These are phyloP conservation scores for Hippoglossus stenolepis DNA, from an alignment of 2,113 vertebrate genomes.

Conservation along the genomic window DNA sequence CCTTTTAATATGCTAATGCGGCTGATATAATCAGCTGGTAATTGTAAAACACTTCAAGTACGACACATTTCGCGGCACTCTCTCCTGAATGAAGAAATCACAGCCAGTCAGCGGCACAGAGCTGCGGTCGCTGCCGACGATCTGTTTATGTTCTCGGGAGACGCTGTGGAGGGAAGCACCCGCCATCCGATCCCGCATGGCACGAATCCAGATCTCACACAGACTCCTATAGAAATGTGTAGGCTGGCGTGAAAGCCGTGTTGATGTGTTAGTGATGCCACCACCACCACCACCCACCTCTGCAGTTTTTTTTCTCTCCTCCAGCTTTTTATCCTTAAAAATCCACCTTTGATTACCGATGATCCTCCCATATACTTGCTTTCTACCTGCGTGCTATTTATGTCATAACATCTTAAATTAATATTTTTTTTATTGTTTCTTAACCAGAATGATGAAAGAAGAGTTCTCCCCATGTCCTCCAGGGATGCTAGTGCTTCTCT, in stretches of 20 bases:
- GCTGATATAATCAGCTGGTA: slow-evolving; percentile 78
- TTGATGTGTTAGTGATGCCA: neutral
- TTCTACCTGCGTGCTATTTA: slow-evolving; percentile 47
- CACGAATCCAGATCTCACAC: slow-evolving; percentile 32
- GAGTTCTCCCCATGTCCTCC: slow-evolving; percentile 53
- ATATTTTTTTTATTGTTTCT: slow-evolving; percentile 57
- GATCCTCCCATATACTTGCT: slow-evolving; percentile 43
- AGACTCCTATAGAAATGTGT: slow-evolving; percentile 42
- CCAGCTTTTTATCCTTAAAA: slow-evolving; percentile 11
- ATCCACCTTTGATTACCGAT: slow-evolving; percentile 60
- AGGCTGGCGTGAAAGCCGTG: slow-evolving; percentile 22
- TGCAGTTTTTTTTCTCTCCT: neutral
- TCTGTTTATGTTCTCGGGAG: slow-evolving; percentile 39
- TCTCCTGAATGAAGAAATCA: slow-evolving; percentile 75
- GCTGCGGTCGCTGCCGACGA: slow-evolving; percentile 25
- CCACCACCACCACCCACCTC: neutral
- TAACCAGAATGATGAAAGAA: slow-evolving; percentile 68
- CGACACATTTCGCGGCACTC: slow-evolving; percentile 65
- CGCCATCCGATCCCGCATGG: slow-evolving; percentile 4
- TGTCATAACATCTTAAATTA: slow-evolving; percentile 67
- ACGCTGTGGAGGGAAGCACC: slow-evolving; percentile 10
- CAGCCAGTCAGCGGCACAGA: slow-evolving; percentile 25
- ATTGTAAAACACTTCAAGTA: slow-evolving; percentile 81
- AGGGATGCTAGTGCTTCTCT: slow-evolving; percentile 47
- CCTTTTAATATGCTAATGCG: slow-evolving; percentile 82